These are phyloP conservation scores for Luperina testacea DNA, from an alignment of 2,888 invertebrate genomes.

Conservation along the genomic window DNA sequence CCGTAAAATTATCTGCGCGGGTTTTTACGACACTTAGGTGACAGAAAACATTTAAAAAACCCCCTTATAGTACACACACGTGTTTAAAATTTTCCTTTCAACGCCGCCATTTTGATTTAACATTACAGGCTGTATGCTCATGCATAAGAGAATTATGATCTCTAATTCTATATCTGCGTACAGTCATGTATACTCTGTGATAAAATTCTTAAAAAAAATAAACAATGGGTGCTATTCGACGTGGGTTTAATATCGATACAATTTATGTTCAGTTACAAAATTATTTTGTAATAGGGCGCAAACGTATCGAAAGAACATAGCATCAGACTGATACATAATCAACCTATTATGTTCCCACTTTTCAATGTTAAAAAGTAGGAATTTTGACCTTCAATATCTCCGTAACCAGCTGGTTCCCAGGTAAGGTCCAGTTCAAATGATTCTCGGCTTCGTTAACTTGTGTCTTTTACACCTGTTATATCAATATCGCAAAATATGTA, in stretches of 20 bases:
- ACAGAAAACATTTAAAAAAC: conserved; percentile 13
- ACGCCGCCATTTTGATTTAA: conserved; percentile 2
- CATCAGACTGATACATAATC: too few species aligned
- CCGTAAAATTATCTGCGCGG: conserved; percentile 1
- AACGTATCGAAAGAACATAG: background rate
- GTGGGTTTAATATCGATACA: background rate
- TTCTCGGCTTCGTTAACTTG: background rate
- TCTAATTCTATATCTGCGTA: background rate
- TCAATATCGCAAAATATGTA: too few species aligned
- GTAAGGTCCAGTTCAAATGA: background rate
- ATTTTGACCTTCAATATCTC: background rate
- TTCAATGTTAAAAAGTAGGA: background rate
- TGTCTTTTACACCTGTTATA: background rate
- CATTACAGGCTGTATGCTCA: too few species aligned
- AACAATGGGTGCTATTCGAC: conserved; percentile 12
- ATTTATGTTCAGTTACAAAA: too few species aligned
- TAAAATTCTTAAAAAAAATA: background rate
- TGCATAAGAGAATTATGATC: too few species aligned
- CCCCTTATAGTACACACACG: background rate
- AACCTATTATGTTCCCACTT: too few species aligned
- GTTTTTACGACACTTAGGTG: conserved; percentile 27
- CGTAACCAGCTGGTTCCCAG: background rate
- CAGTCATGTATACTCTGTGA: background rate
- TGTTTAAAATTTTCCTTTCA: background rate
- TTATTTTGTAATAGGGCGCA: background rate